Evolutionary conservation across 2,888 invertebrate genomes (phyloP), one percentile per base, ranked within the genome.

Genomic region (Acleris cristana): DNA sequence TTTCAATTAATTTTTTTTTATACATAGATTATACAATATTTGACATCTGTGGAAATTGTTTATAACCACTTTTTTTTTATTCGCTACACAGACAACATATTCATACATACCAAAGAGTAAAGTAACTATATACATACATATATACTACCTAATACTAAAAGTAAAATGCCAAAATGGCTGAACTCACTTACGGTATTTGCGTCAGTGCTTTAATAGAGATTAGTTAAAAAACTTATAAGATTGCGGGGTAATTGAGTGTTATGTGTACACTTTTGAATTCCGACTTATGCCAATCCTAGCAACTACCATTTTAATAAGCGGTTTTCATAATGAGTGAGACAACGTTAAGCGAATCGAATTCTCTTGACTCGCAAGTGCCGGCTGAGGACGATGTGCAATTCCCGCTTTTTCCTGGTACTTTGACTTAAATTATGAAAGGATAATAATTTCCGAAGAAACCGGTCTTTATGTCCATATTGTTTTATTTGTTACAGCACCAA

Each of bases 401-500:
- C 88, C 92, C 91, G 86, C 89, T 88, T 75, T 90, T 89, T 80
- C 87, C 90, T 72, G 90, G 91, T 90, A 77, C 71, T 58, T 19
- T 34, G 8, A 21, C 59, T 53, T 44, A 44, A 52, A 21, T 45
- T 53, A 53, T 57, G 14, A 16, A 12, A 26, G 40, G 3, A 55
- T 34, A 23, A 19, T n/a, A 48, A 52, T 51, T 62, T 34, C 4
- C n/a, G 23, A 30, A 48, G 59, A 34, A 49, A 21, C 12, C 8
- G 18, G 19, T 40, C 19, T 12, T 18, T 12, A 30, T 51, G 66
- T 68, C 21, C 5, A 40, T 53, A 18, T 61, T 54, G 26, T 60
- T 34, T 21, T 14, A 51, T 40, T 67, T 34, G 45, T 86, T 85
- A 69, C 83, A 92, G 93, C 87, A 59, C 90, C 92, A 49, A 82